phyloP scores from a whole-genome alignment of 92 coral and sea anemone species.

The Umimayanthus kanabou region DNA sequence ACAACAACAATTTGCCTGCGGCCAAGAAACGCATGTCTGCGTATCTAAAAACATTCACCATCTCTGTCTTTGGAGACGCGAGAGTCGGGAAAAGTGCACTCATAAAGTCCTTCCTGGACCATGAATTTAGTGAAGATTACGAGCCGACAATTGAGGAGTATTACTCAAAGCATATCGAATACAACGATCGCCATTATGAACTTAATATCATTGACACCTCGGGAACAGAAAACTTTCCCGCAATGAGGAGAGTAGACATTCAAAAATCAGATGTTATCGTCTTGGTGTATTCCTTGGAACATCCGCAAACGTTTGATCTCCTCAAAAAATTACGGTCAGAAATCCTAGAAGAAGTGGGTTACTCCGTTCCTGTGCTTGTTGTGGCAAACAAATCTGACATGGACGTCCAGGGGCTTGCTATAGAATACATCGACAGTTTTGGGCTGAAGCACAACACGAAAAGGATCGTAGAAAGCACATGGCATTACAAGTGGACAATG shows the following conservation, averaged over 20 bases:
- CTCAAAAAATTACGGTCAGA: slow-evolving; percentile 66
- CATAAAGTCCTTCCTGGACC: slow-evolving; percentile 69
- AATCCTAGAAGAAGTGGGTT: slow-evolving; percentile 71
- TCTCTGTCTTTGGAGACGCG: slow-evolving; percentile 81
- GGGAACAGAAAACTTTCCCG: slow-evolving; percentile 89
- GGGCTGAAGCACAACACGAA: slow-evolving; percentile 67
- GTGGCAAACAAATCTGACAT: slow-evolving; percentile 89
- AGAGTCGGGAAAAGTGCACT: slow-evolving; percentile 83
- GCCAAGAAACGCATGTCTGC: slow-evolving; percentile 61
- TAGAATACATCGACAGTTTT: slow-evolving; percentile 56
- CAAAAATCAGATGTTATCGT: slow-evolving; percentile 79
- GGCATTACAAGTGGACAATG: slow-evolving; percentile 76
- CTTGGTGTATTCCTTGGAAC: slow-evolving; percentile 81
- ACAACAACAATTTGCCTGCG: slow-evolving; percentile 5
- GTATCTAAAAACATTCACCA: slow-evolving; percentile 70
- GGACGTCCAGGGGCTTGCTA: slow-evolving; percentile 63
- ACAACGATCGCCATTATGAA: slow-evolving; percentile 81
- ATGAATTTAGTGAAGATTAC: slow-evolving; percentile 64
- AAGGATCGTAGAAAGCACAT: slow-evolving; percentile 64
- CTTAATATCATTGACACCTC: slow-evolving; percentile 87
- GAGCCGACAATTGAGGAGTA: slow-evolving; percentile 86
- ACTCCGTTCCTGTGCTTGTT: slow-evolving; percentile 70
- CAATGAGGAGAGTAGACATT: slow-evolving; percentile 85
- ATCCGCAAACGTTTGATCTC: slow-evolving; percentile 72
- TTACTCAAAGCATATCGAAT: slow-evolving; percentile 67